Base-by-base conservation (phyloP, 2,113 vertebrate species). In the Marmota flaviventris region DNA sequence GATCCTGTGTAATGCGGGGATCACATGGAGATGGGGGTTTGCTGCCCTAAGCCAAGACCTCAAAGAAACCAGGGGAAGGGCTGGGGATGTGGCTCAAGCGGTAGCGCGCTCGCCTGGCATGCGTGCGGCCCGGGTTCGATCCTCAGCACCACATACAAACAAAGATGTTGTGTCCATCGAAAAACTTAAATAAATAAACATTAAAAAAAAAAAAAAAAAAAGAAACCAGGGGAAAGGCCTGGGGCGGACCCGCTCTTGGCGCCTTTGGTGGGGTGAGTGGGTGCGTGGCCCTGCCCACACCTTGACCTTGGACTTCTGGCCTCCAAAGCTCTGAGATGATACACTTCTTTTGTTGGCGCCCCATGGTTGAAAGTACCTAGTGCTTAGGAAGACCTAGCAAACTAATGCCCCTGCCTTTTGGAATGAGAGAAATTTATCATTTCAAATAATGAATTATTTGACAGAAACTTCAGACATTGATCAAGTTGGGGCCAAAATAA, bases 291-390 rank as follows among this genome's bases (percentile, higher is more conserved):
- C 53, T 16, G 51, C 20, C 51, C 8, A 4, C 51, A 25, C 53
- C 53, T 58, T 25, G 51, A 39, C 1, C 79, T 29, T 39, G 53
- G 78, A 2, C 77, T 7, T n/a, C 11, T 37, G n/a, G 53, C 37
- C 53, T 82, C 53, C 53, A 82, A 5, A 82, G 5, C 24, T 9
- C 13, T 24, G 27, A 61, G 58, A 65, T 3, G 17, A 58, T 8
- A 2, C 5, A 18, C 9, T 27, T 83, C 6, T 29, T 13, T 63
- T 17, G 12, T 42, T 39, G 39, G 79, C 16, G 51, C 32, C 18
- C 2, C 14, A 8, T 1, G 1, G 24, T 2, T 39, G 81, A 24
- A 18, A 17, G 24, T 8, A 17, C 24, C 10, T 8, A 10, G 53
- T 13, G 22, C 56, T 58, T 16, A 7, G 51, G 51, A 4, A 20